These are phyloP conservation scores for Rhamphomyia laevipes DNA, from an alignment of 2,888 invertebrate genomes.

Conservation along the genomic window DNA sequence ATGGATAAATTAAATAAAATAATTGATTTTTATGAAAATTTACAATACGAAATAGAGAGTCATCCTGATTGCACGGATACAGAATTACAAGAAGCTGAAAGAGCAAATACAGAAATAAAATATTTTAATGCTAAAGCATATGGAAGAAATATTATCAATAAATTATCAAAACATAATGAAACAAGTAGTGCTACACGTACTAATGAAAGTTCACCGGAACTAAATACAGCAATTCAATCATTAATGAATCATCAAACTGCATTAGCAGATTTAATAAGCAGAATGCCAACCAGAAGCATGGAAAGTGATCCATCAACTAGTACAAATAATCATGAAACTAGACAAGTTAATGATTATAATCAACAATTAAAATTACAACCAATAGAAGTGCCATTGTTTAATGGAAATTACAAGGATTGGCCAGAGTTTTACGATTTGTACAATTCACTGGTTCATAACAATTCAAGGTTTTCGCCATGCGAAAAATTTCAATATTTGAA, in stretches of 20 bases:
- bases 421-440: neutral
- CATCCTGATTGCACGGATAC: neutral
- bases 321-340: too few species aligned
- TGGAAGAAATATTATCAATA: neutral
- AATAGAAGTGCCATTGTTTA: neutral
- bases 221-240: too few species aligned
- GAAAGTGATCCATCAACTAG: too few species aligned
- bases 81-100: neutral
- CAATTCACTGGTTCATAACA: neutral
- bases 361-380: neutral
- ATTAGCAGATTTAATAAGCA: too few species aligned
- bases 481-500: conserved; percentile 5
- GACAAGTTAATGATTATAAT: too few species aligned
- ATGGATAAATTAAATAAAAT: neutral
- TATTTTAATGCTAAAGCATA: neutral
- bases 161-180: too few species aligned
- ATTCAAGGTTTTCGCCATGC: neutral
- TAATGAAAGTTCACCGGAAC: neutral
- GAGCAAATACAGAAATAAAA: neutral
- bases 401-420: neutral
- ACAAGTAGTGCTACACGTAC: neutral
- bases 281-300: too few species aligned
- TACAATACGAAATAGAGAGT: neutral
- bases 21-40: neutral
- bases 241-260: too few species aligned